Base-by-base conservation (phyloP, 2,113 vertebrate species). In the Danionella cerebrum region DNA sequence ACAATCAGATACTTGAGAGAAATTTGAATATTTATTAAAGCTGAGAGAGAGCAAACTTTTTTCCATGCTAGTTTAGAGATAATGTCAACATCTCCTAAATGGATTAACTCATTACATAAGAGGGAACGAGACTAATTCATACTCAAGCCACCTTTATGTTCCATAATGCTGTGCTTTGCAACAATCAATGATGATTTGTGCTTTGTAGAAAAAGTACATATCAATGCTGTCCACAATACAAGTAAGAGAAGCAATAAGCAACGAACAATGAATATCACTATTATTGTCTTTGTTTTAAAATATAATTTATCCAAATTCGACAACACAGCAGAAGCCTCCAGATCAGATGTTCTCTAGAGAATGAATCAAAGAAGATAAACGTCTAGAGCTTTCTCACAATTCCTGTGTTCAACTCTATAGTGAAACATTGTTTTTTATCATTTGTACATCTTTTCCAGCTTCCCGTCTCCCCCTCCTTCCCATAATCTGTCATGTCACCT, bases 341-440 rank as follows among this genome's bases (percentile, higher is more conserved):
- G 18, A 38, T 12, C 6, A 35, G 12, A 35, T 8, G 35, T 22
- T 36, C 42, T 48, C 59, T 22, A 4, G 59, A 63, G 59, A 63
- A 48, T 29, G 33, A 63, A 22, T 63, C 59, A 63, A 48, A 63
- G 18, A 63, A 48, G 27, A 18, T 63, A 48, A 63, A 62, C n/a
- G 25, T 24, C 18, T 25, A 45, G 35, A 6, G 27, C 24, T 21
- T 22, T 11, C 27, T 12, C 16, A 24, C 42, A 47, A 63, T 35
- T n/a, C 54, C 19, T 9, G 4, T 41, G 12, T 33, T 12, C 42
- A 35, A 14, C 24, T 45, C 1, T 21, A 45, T 7, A 11, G 13
- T 12, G 3, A 10, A 7, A 16, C 14, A 29, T 4, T 25, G 31
- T 22, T 2, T 21, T 13, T n/a, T 22, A 1, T 10, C 16, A 27